These are phyloP conservation scores for Leontopithecus rosalia DNA, from an alignment of 2,797 vertebrate genomes.

Conservation along the genomic window DNA sequence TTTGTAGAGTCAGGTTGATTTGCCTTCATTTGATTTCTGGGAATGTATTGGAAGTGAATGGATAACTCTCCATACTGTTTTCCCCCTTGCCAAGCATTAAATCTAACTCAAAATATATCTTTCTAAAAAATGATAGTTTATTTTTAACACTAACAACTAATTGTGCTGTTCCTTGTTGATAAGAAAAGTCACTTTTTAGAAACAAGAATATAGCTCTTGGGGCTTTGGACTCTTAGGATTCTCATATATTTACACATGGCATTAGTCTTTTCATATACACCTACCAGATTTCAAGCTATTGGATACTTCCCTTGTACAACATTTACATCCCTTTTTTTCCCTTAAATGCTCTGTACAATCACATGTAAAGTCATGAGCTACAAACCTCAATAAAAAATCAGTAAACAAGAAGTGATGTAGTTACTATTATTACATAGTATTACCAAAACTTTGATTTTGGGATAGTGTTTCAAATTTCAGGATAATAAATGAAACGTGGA, in stretches of 20 bases:
- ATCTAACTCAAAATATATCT: slow-evolving; percentile 44
- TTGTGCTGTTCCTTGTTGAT: slow-evolving; percentile 29
- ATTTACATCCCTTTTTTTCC: slow-evolving; percentile 64
- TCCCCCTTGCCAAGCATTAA: slow-evolving; percentile 31
- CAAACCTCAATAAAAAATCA: slow-evolving; percentile 79
- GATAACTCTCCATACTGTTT: slow-evolving; percentile 9
- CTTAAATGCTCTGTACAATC: slow-evolving; percentile 80
- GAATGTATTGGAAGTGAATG: slow-evolving; percentile 17
- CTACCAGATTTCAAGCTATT: slow-evolving; percentile 65
- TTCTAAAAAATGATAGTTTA: slow-evolving; percentile 36
- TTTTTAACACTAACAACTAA: slow-evolving; percentile 61
- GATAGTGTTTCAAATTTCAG: background rate
- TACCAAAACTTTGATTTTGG: slow-evolving; percentile 65
- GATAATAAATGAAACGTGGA: background rate
- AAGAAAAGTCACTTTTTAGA: slow-evolving; percentile 39
- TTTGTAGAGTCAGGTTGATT: background rate
- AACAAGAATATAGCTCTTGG: slow-evolving; percentile 54
- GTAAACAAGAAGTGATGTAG: slow-evolving; percentile 70
- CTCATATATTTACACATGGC: slow-evolving; percentile 66
- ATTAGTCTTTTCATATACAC: slow-evolving; percentile 58
- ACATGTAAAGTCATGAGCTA: slow-evolving; percentile 81
- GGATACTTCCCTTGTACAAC: slow-evolving; percentile 56
- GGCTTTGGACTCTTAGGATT: slow-evolving; percentile 69
- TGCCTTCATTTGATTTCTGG: slow-evolving; percentile 19
- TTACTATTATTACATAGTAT: slow-evolving; percentile 74